Evolutionary conservation across 2,888 invertebrate genomes (phyloP).

Genomic region (Spisula solida): DNA sequence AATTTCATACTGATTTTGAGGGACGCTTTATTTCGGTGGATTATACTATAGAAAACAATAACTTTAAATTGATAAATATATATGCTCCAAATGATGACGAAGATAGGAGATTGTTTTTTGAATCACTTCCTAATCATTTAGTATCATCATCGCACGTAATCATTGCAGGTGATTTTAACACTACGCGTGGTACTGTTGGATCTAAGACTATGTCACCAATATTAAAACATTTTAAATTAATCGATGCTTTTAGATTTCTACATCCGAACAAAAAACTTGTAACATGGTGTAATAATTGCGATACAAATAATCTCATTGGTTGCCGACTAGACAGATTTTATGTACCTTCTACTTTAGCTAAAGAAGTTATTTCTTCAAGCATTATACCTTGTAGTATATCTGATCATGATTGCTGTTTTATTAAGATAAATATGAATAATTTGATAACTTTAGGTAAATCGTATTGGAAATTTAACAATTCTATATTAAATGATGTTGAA

Average conservation of each 20-base stretch:
- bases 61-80: not conserved
- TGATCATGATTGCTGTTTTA: conserved; percentile 52
- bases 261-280: conserved; percentile 1
- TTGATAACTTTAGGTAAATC: conserved; percentile 42
- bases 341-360: not conserved
- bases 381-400: conserved; percentile 37
- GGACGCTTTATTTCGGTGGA: conserved; percentile 41
- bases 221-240: not conserved
- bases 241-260: not conserved
- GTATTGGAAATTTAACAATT: conserved; percentile 57
- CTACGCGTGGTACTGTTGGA: not conserved
- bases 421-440: conserved; percentile 28
- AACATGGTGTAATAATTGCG: not conserved
- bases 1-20: conserved; percentile 42
- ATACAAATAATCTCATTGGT: not conserved
- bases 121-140: not conserved
- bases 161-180: not conserved
- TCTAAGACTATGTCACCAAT: not conserved
- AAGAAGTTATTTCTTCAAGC: not conserved
- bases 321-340: conserved; percentile 39
- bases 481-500: conserved; percentile 37
- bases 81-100: not conserved
- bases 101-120: not conserved
- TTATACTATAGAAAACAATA: not conserved
- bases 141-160: not conserved